Evolutionary conservation across 2,888 invertebrate species (phyloP).

Genomic region (Epistrophe grossulariae): DNA sequence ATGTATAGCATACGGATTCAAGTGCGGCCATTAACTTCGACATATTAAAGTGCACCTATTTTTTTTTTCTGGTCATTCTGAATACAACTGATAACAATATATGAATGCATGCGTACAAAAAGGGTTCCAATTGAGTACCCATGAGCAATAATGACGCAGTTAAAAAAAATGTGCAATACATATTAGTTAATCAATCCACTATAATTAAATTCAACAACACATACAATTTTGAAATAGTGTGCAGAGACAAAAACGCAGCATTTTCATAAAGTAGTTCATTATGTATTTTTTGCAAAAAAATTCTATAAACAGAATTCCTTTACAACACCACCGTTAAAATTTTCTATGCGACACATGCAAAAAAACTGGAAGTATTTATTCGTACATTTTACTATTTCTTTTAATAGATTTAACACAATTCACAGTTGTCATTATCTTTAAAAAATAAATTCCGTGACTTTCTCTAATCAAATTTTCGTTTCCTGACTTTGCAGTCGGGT

Average conservation of each 20-base stretch:
- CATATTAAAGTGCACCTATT: neutral
- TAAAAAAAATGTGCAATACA: neutral
- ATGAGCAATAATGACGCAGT: neutral
- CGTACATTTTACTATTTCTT: too few species aligned
- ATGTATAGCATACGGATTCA: slow-evolving; percentile 40
- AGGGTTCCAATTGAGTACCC: slow-evolving; percentile 40
- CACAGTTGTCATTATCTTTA: too few species aligned
- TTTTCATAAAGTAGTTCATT: neutral
- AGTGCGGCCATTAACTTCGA: slow-evolving; percentile 31
- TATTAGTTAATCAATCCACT: too few species aligned
- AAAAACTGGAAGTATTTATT: too few species aligned
- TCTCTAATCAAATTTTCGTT: too few species aligned
- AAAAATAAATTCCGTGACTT: too few species aligned
- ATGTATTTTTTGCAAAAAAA: too few species aligned
- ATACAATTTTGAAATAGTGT: neutral
- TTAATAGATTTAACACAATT: too few species aligned
- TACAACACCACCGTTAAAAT: too few species aligned
- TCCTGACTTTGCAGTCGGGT: too few species aligned
- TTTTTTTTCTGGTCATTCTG: neutral
- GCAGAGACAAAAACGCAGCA: neutral
- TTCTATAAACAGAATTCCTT: too few species aligned
- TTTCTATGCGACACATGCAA: too few species aligned
- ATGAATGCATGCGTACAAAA: neutral
- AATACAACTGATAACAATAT: neutral
- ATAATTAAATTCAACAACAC: neutral